These are phyloP conservation scores for Sciurus vulgaris DNA, from an alignment of 2,797 vertebrate species.

Conservation along the genomic window DNA sequence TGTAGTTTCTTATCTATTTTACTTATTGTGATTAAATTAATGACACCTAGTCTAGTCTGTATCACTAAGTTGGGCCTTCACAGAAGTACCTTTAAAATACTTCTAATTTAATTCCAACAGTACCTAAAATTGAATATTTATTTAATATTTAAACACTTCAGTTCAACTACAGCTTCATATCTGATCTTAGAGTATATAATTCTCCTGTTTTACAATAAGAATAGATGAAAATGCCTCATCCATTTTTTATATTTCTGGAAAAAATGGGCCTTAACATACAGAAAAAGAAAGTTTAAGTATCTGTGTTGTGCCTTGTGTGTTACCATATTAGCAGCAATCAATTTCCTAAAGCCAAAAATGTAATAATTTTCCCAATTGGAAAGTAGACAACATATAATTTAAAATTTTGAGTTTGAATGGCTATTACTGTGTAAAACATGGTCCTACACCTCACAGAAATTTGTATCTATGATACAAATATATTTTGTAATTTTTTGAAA, in stretches of 20 bases:
- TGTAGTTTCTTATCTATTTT: neutral
- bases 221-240: neutral
- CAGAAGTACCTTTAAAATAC: conserved; percentile 33
- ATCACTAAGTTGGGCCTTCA: neutral
- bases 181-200: conserved; percentile 5
- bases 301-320: neutral
- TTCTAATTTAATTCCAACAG: conserved; percentile 3
- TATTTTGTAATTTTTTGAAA: neutral
- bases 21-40: conserved; percentile 52
- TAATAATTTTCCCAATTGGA: neutral
- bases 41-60: neutral
- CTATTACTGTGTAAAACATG: neutral
- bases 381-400: neutral
- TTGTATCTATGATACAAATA: neutral
- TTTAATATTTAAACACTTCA: conserved; percentile 43
- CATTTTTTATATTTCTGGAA: neutral
- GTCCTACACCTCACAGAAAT: neutral
- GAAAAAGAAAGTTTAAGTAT: neutral
- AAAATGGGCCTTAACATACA: neutral
- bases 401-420: neutral
- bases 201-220: neutral
- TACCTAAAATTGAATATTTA: neutral
- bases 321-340: neutral
- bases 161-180: neutral
- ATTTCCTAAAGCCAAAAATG: neutral